Base-by-base conservation (phyloP, 2,797 vertebrate species). In the Betta splendens region DNA sequence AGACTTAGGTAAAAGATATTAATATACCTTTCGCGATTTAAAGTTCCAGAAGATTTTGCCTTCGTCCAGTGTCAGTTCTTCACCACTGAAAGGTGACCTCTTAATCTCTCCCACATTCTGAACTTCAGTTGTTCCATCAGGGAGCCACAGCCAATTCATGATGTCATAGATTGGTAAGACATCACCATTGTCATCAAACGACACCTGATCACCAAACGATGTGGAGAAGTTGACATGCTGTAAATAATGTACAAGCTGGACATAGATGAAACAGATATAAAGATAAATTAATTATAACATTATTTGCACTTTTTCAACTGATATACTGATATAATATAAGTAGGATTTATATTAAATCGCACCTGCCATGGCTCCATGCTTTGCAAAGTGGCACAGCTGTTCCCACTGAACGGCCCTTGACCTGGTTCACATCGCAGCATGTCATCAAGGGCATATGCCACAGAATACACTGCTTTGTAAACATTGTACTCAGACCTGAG, bases 101-200 rank as follows among this genome's bases (percentile, higher is more conserved):
- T 90, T 79, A 44, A 88, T 82, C 9, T 66, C 69, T 5, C 89
- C 89, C 0, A 90, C 73, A 38, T 55, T 83, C 11, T 67, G 77
- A n/a, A 89, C 18, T 17, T 57, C 38, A 1, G 66, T 77, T 9
- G 37, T 60, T 36, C 85, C 85, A 47, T 87, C 80, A 9, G 72
- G 58, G 16, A 73, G 75, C 64, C 78, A 79, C 29, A 55, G 29
- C 90, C 88, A 84, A 72, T 91, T 91, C 85, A 91, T 81, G 9
- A 92, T 39, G 53, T 92, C 91, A 53, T 91, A 92, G 11, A 85
- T 82, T 25, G 90, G 84, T 23, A 88, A 35, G 1, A 77, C 83
- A 62, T 91, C 85, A 3, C 89, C 90, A 22, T 91, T 90, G 15
- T 89, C 63, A 58, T 91, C 90, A 79, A 92, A 92, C 4, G 85